Conservation (phyloP, 1,140 invertebrate genomes). For the Triops cancriformis region DNA sequence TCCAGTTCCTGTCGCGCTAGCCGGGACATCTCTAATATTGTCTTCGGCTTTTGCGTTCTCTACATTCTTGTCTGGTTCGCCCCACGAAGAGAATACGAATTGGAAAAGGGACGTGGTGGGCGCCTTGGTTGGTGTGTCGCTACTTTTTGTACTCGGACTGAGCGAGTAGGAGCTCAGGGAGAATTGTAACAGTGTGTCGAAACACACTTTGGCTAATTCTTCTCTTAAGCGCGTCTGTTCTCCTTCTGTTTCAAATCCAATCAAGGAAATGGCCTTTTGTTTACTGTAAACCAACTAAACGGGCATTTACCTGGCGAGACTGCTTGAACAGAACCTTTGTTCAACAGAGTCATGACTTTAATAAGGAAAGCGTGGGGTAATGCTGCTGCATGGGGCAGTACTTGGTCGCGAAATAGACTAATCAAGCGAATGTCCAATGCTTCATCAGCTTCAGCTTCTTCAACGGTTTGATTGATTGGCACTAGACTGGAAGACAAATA, state of each 20-base stretch:
- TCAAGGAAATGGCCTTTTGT: not conserved
- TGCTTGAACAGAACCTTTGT: conserved; percentile 89
- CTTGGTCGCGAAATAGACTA: conserved; percentile 72
- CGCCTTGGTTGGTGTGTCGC: conserved; percentile 35
- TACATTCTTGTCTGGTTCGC: conserved; percentile 40
- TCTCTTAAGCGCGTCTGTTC: conserved; percentile 76
- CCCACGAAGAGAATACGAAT: conserved; percentile 33
- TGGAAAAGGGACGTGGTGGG: conserved; percentile 53
- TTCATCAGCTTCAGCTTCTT: conserved; percentile 75
- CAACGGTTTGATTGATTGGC: conserved; percentile 57
- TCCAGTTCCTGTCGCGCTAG: conserved; percentile 47
- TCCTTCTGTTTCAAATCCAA: conserved; percentile 50
- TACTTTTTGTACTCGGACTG: conserved; percentile 29
- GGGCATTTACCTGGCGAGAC: conserved; percentile 49
- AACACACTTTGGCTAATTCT: conserved; percentile 92
- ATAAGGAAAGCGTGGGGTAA: conserved; percentile 80
- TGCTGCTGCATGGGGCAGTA: conserved; percentile 66
- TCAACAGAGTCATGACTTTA: conserved; percentile 77
- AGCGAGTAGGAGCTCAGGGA: conserved; percentile 45
- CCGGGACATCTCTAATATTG: conserved; percentile 28
- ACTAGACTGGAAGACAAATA: conserved; percentile 41
- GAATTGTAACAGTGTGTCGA: conserved; percentile 91
- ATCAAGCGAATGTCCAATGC: conserved; percentile 79
- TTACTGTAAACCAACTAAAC: not conserved
- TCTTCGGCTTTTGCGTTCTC: conserved; percentile 37